phyloP scores from a whole-genome alignment of 2,888 invertebrate species.

The Nomada flava region DNA sequence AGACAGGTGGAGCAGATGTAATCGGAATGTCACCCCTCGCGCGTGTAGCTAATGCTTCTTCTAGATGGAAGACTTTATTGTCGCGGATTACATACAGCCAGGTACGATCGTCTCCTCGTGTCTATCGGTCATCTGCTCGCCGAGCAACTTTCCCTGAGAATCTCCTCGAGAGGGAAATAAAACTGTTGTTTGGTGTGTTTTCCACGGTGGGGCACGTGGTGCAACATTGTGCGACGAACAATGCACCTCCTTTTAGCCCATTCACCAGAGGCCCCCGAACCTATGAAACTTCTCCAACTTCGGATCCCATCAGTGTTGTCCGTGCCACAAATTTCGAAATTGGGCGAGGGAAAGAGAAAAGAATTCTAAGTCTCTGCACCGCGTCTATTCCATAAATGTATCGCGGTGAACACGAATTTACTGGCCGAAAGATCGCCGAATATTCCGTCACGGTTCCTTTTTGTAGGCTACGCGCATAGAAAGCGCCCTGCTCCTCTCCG shows the following conservation, averaged over 20 bases:
- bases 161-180: neutral
- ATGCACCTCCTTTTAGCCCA: neutral
- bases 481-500: conserved; percentile 20
- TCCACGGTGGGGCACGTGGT: neutral
- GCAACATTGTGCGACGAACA: neutral
- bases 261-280: neutral
- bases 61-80: conserved; percentile 52
- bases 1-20: conserved; percentile 72
- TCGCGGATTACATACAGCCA: conserved; percentile 19
- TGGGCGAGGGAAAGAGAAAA: neutral
- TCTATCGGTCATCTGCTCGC: conserved; percentile 30
- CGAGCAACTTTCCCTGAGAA: conserved; percentile 1
- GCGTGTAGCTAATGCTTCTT: conserved; percentile 30
- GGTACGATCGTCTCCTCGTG: conserved; percentile 16
- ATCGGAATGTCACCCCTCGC: conserved; percentile 53
- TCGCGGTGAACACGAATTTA: conserved; percentile 6
- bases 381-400: conserved; percentile 38
- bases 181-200: neutral
- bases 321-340: neutral
- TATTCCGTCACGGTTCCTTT: conserved; percentile 43
- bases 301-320: neutral
- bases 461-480: conserved; percentile 26
- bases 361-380: conserved; percentile 1
- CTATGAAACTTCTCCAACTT: neutral
- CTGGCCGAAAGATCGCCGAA: conserved; percentile 39